Conservation (phyloP, 2,797 vertebrate species). For the Oreochromis mossambicus region DNA sequence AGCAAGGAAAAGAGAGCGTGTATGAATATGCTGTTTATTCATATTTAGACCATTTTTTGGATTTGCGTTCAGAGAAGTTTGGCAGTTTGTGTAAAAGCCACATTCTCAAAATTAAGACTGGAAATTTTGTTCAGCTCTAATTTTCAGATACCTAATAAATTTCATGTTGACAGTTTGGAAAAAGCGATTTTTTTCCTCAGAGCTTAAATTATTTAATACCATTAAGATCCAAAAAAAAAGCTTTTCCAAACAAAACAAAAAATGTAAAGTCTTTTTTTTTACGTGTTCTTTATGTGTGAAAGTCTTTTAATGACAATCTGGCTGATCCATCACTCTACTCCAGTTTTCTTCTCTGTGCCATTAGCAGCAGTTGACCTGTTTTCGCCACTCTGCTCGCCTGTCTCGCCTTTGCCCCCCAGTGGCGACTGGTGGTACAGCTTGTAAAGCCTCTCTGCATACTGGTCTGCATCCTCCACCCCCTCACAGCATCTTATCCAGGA, state of each 20-base stretch:
- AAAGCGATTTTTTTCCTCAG: background rate
- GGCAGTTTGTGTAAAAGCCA: background rate
- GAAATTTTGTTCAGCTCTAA: background rate
- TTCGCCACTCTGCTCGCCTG: slow-evolving; percentile 10
- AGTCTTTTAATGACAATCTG: slow-evolving; percentile 10
- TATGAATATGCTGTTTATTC: background rate
- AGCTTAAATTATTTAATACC: background rate
- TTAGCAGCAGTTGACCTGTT: slow-evolving; percentile 22
- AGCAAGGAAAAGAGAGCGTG: background rate
- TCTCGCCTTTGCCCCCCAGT: slow-evolving; percentile 36
- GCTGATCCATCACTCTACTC: slow-evolving; percentile 13
- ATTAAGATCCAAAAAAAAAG: background rate
- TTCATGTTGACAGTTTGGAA: background rate
- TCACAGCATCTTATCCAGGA: slow-evolving; percentile 91
- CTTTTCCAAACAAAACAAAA: background rate
- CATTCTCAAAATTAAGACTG: background rate
- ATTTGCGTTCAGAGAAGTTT: background rate
- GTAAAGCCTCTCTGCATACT: slow-evolving; percentile 81
- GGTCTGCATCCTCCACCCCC: slow-evolving; percentile 84
- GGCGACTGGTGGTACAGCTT: slow-evolving; percentile 78
- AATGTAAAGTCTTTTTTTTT: background rate
- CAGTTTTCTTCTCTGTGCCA: slow-evolving; percentile 40
- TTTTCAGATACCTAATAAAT: background rate
- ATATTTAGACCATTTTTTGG: background rate
- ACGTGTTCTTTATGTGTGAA: background rate